Evolutionary conservation across 2,113 vertebrate genomes (phyloP), one percentile per base, ranked within the genome.

Genomic region (Myiozetetes cayanensis): DNA sequence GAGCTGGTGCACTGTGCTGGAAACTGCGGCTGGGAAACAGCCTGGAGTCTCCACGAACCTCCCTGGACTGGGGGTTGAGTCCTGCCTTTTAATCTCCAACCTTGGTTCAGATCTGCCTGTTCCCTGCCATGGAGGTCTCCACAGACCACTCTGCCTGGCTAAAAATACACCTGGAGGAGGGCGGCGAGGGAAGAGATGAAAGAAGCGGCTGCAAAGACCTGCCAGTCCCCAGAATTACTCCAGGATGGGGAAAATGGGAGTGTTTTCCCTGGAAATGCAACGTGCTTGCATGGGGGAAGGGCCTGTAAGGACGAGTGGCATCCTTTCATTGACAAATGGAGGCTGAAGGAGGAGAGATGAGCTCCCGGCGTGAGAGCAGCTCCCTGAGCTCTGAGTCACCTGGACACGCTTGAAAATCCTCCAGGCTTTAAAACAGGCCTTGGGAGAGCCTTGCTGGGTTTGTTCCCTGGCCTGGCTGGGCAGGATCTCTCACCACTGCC

Each of bases 361-460:
- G 41, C 16, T 89, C 56, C 33, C 0, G 37, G 50, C 0, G 0
- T 3, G 10, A 61, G 37, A 67, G 5, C 41, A 76, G 41, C 50
- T 46, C 35, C 43, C 37, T n/a, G 33, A 2, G 31, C n/a, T 91
- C 87, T 46, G 63, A 90, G 75, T 75, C 91, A 85, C 41, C 46
- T 79, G 67, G 12, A 28, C 0, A 4, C 11, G 73, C 87, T 56
- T 9, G 46, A 65, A 87, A 84, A 49, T 68, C 35, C 70, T 89
- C 49, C 0, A 0, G 43, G 62, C 43, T 53, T 41, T 66, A 89
- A 94, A 92, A 47, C 16, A 59, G 77, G 25, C 58, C 67, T 41
- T 6, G 14, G 62, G 46, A 73, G 28, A 79, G 37, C 41, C 56
- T 0, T 0, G 62, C 20, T 75, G 52, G 20, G n/a, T 49, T 83